phyloP scores from a whole-genome alignment of 2,113 vertebrate species.

The Albula glossodonta region DNA sequence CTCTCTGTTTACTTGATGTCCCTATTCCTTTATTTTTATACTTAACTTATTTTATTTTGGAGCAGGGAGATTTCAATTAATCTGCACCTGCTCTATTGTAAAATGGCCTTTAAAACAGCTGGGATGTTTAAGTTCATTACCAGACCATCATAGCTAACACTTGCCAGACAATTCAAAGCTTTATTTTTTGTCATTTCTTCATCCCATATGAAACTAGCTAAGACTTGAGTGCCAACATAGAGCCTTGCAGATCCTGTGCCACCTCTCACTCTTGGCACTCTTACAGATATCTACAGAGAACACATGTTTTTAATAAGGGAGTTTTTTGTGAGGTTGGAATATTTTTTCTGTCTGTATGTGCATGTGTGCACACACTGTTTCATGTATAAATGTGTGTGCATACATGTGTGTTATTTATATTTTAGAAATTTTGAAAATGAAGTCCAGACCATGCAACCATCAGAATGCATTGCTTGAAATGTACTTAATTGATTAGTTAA shows the following conservation, averaged over 20 bases:
- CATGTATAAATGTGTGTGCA: background rate
- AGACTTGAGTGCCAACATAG: background rate
- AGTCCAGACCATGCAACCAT: background rate
- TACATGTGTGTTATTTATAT: background rate
- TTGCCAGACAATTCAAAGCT: constrained; percentile 44
- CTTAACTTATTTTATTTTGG: constrained; percentile 50
- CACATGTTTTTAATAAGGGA: background rate
- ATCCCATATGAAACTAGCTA: constrained; percentile 9
- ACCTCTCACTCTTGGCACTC: background rate
- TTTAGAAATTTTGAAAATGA: too few relatives aligned
- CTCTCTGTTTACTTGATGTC: constrained; percentile 38
- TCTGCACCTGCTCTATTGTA: constrained; percentile 69
- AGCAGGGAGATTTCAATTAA: constrained; percentile 54
- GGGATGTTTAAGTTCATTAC: constrained; percentile 65
- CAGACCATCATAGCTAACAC: constrained; percentile 56
- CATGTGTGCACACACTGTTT: too few relatives aligned
- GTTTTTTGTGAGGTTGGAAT: too few relatives aligned
- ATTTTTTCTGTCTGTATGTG: too few relatives aligned
- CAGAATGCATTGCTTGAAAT: background rate
- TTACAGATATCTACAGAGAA: background rate
- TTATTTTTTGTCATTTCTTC: constrained; percentile 27
- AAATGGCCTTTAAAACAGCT: constrained; percentile 65
- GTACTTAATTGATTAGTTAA: background rate
- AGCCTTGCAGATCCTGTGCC: constrained; percentile 10
- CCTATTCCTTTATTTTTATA: constrained; percentile 31